Evolutionary conservation across 2,113 vertebrate genomes (phyloP).

Genomic region (Chionis minor): DNA sequence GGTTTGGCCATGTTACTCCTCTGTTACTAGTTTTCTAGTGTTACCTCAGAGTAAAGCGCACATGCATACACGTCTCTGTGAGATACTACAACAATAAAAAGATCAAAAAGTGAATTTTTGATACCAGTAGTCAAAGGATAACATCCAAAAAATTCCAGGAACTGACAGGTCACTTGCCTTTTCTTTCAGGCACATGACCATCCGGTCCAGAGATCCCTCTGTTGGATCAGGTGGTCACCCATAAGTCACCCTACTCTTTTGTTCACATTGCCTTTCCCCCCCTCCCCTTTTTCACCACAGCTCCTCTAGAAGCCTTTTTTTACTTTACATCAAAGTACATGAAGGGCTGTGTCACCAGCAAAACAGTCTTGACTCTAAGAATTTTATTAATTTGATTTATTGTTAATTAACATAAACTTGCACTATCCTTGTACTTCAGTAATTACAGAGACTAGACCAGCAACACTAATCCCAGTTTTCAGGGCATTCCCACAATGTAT

Average conservation of each 20-base stretch:
- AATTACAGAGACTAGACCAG: not conserved
- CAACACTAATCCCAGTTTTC: not conserved
- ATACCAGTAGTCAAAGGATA: not conserved
- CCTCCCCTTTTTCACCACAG: not conserved
- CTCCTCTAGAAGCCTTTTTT: not conserved
- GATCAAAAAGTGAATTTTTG: not conserved
- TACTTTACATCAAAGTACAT: not conserved
- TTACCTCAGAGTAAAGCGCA: not conserved
- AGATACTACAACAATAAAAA: not conserved
- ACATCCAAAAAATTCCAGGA: not conserved
- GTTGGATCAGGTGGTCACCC: not conserved
- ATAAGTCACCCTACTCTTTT: not conserved
- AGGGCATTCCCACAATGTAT: not conserved
- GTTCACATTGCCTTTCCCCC: not conserved
- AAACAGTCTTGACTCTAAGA: not conserved
- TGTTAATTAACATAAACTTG: not conserved
- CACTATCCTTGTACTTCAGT: not conserved
- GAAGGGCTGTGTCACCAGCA: not conserved
- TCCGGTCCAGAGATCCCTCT: not conserved
- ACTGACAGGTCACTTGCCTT: accelerated
- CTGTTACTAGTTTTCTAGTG: not conserved
- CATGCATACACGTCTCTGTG: not conserved
- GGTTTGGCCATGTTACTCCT: not conserved
- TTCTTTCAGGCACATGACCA: not conserved
- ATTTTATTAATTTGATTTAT: not conserved